Conservation (phyloP, 1,140 invertebrate genomes). For the Cherax quadricarinatus region DNA sequence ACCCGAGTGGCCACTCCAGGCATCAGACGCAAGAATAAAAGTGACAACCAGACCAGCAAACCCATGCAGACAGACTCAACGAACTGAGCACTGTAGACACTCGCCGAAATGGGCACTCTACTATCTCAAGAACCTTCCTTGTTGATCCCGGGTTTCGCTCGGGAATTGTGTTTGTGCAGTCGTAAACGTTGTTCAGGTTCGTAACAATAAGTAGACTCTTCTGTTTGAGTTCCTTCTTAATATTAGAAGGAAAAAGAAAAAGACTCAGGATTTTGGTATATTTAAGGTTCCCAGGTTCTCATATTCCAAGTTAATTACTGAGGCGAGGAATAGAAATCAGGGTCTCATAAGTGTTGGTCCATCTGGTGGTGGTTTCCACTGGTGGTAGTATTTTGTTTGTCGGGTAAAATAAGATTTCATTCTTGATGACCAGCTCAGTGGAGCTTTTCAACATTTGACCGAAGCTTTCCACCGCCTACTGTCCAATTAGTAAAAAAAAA, state of each 20-base stretch:
- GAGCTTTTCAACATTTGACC: too few relatives aligned
- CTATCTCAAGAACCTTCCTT: not conserved
- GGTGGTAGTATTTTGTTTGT: too few relatives aligned
- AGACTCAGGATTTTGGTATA: conserved; percentile 9
- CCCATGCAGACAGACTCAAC: conserved; percentile 8
- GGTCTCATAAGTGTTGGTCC: not conserved
- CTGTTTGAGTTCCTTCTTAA: not conserved
- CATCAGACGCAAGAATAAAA: conserved; percentile 2
- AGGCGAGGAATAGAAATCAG: too few relatives aligned
- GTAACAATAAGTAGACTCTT: not conserved
- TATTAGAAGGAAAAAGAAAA: not conserved
- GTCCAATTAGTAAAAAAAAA: too few relatives aligned
- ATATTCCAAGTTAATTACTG: not conserved
- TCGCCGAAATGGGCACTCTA: not conserved
- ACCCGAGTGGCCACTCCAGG: conserved; percentile 14
- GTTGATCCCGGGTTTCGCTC: not conserved
- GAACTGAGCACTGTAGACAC: not conserved
- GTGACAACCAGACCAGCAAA: conserved; percentile 11
- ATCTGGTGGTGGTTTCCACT: not conserved
- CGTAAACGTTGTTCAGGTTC: not conserved
- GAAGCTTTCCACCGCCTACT: too few relatives aligned
- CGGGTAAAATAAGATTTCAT: too few relatives aligned
- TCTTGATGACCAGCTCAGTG: too few relatives aligned
- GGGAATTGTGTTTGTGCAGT: not conserved
- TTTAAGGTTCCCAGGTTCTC: not conserved